These are phyloP conservation scores for Labeo calbasu DNA, from an alignment of 2,797 vertebrate genomes.

Conservation along the genomic window DNA sequence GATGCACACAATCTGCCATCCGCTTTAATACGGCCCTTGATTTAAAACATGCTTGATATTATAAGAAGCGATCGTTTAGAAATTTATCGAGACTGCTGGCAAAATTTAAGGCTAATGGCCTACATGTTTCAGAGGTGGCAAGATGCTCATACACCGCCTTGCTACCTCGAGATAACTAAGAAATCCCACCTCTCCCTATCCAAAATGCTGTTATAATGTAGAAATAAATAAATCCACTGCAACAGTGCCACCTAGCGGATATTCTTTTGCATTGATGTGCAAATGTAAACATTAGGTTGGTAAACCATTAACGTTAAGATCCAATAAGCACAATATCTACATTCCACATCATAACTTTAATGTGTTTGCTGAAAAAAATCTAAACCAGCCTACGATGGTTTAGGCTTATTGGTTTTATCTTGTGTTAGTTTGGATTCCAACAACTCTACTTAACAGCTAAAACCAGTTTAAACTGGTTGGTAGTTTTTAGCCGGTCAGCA, in stretches of 20 bases:
- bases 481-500: too few relatives aligned
- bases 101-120: constrained; percentile 3
- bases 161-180: constrained; percentile 59
- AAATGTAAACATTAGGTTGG: neutral
- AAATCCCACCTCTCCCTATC: constrained; percentile 64
- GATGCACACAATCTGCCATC: constrained; percentile 47
- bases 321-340: too few relatives aligned
- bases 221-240: constrained; percentile 27
- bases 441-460: too few relatives aligned
- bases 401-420: too few relatives aligned
- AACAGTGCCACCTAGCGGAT: constrained; percentile 69
- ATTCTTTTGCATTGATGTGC: neutral
- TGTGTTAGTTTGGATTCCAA: too few relatives aligned
- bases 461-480: too few relatives aligned
- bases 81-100: neutral
- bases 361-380: neutral
- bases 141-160: constrained; percentile 54
- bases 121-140: constrained; percentile 29
- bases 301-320: neutral
- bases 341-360: neutral
- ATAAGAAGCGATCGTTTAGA: neutral
- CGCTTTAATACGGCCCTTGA: neutral
- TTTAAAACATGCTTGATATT: constrained; percentile 29
- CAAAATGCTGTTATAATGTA: constrained; percentile 39
- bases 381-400: too few relatives aligned